These are phyloP conservation scores for Blennius ocellaris DNA, from an alignment of 2,113 vertebrate genomes.

Conservation along the genomic window DNA sequence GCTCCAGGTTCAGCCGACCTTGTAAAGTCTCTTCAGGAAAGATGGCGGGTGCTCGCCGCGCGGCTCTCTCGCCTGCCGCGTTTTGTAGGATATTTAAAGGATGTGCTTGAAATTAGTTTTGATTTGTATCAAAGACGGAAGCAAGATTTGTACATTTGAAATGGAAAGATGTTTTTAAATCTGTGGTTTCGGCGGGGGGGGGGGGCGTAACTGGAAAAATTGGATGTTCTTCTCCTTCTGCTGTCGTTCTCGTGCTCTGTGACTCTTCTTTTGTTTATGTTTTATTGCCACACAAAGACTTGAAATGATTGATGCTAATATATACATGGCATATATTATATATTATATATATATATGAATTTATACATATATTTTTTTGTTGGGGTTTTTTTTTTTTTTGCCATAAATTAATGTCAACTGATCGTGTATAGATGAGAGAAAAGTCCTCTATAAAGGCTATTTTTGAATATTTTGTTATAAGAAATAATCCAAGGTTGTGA, in stretches of 20 bases:
- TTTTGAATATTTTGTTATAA: constrained; percentile 83
- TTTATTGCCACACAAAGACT: constrained; percentile 75
- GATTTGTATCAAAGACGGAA: constrained; percentile 51
- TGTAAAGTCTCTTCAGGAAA: constrained; percentile 22
- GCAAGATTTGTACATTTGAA: constrained; percentile 66
- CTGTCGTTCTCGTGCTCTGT: constrained; percentile 45
- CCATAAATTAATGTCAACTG: constrained; percentile 78
- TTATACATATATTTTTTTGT: constrained; percentile 65
- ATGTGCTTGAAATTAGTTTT: constrained; percentile 49
- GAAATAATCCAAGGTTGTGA: constrained; percentile 69
- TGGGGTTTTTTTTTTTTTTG: constrained; percentile 50
- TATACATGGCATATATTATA: constrained; percentile 62
- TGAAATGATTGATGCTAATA: constrained; percentile 79
- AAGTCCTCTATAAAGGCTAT: constrained; percentile 76
- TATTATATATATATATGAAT: constrained; percentile 66
- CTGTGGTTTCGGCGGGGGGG: constrained; percentile 42
- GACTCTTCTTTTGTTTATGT: constrained; percentile 40
- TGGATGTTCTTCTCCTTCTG: constrained; percentile 35
- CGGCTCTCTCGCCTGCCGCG: not conserved
- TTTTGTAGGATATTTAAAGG: constrained; percentile 76
- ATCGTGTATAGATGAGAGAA: constrained; percentile 76
- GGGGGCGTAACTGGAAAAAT: constrained; percentile 78
- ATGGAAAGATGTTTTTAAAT: constrained; percentile 16
- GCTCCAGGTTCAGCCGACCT: constrained; percentile 46
- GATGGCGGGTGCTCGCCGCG: no score